Conservation (phyloP, 2,797 vertebrate genomes). For the Phataginus tetradactyla region DNA sequence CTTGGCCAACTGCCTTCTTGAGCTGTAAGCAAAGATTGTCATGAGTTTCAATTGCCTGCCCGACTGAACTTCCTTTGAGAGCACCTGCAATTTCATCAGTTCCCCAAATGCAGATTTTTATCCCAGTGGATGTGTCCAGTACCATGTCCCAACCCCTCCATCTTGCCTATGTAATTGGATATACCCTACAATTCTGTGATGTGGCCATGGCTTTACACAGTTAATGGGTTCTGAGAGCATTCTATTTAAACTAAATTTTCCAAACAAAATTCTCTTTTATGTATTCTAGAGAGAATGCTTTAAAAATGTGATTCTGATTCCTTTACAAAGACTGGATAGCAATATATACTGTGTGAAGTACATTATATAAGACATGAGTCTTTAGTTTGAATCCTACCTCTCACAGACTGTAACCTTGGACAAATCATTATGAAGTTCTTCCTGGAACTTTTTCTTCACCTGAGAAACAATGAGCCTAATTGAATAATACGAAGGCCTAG, state of each 20-base stretch:
- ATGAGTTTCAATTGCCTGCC: neutral
- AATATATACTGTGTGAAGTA: neutral
- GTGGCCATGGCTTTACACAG: neutral
- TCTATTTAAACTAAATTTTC: neutral
- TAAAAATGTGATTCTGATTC: neutral
- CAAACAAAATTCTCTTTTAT: neutral
- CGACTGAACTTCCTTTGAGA: neutral
- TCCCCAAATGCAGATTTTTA: neutral
- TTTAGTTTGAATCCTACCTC: neutral
- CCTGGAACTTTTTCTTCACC: neutral
- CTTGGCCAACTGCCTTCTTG: neutral
- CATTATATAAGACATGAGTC: neutral
- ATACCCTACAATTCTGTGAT: neutral
- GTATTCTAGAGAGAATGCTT: neutral
- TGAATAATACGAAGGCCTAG: neutral
- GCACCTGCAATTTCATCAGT: neutral
- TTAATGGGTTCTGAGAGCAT: neutral
- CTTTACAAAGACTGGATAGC: neutral
- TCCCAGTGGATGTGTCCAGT: neutral
- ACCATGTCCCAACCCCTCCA: neutral
- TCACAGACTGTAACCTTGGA: neutral
- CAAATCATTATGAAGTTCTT: neutral
- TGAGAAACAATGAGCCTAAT: neutral
- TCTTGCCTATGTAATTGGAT: neutral
- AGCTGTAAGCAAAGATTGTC: neutral